These are phyloP conservation scores for Adrianichthys oophorus DNA, from an alignment of 2,797 vertebrate species.

Conservation along the genomic window DNA sequence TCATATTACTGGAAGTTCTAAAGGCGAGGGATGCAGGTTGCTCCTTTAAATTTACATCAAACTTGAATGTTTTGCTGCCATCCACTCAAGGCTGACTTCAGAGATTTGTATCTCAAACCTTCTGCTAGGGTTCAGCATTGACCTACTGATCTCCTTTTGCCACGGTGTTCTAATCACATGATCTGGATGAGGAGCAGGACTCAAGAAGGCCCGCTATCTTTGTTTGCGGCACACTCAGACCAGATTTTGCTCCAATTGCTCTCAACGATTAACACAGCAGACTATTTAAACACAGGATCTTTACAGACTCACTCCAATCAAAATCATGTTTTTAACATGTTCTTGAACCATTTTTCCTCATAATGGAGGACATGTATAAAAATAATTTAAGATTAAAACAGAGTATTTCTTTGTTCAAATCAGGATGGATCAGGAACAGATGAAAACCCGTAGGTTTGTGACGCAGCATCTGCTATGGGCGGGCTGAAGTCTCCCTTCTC, in stretches of 20 bases:
- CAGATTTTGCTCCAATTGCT: slow-evolving; percentile 32
- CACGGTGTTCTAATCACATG: slow-evolving; percentile 40
- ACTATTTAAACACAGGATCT: neutral
- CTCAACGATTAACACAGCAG: slow-evolving; percentile 29
- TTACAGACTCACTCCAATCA: no score
- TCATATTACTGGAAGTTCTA: neutral
- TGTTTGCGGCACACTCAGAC: slow-evolving; percentile 29
- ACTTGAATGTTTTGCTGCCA: neutral
- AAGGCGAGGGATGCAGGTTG: neutral
- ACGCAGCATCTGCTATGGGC: no score
- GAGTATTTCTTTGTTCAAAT: no score
- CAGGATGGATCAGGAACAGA: no score
- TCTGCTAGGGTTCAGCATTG: slow-evolving; percentile 6
- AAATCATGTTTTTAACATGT: no score
- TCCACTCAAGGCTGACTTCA: slow-evolving; percentile 6
- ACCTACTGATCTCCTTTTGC: slow-evolving; percentile 58
- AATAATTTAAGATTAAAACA: no score
- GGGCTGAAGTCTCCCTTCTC: no score
- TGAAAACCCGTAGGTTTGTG: no score
- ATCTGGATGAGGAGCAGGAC: slow-evolving; percentile 45
- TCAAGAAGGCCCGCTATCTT: slow-evolving; percentile 5
- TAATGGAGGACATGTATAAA: no score
- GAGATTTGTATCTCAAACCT: slow-evolving; percentile 5
- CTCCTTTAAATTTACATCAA: neutral
- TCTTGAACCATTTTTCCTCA: no score